Evolutionary conservation across 1,140 invertebrate species (phyloP), one percentile per base, ranked within the genome.

Genomic region (Tetragonula clypearis): DNA sequence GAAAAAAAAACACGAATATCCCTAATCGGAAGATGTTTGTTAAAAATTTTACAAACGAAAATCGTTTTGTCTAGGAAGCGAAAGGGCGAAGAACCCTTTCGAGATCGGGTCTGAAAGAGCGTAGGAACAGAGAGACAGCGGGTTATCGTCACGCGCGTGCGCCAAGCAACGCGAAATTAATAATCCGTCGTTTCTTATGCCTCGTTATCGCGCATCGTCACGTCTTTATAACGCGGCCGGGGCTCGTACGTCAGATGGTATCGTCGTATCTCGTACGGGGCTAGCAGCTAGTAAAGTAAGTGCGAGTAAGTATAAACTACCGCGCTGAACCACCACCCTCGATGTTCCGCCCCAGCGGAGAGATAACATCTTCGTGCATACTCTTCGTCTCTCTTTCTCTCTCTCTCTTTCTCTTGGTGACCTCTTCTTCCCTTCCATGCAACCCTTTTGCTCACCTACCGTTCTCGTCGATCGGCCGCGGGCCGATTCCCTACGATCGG

Each of bases 211-310:
- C 88, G 86, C 88, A 91, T 92, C 89, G 82, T 91, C 88, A 90
- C 84, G 91, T 91, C 90, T 92, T 91, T 89, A 92, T 92, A 90
- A 90, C 89, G 88, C 89, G 87, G 80, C 81, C 82, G 86, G 80
- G 79, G 84, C 79, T 78, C 83, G 88, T 90, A 91, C 90, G 89
- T 90, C 87, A 88, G 91, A 92, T 91, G 89, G 79, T 91, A 91
- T 91, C 90, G 88, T 84, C 77, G 89, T 90, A 90, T 91, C 87
- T 89, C 87, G 84, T 87, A 91, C 88, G 74, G 41, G 69, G 79
- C 91, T 85, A 91, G 90, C 89, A 91, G 91, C 91, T 92, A 91
- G 85, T 91, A 90, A 90, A 91, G 90, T 91, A 91, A 91, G 90
- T 90, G 88, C 86, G 86, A 90, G 88, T 91, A 90, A 91, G 90